Evolutionary conservation across 2,113 vertebrate genomes (phyloP).

Genomic region (Anguilla japonica): DNA sequence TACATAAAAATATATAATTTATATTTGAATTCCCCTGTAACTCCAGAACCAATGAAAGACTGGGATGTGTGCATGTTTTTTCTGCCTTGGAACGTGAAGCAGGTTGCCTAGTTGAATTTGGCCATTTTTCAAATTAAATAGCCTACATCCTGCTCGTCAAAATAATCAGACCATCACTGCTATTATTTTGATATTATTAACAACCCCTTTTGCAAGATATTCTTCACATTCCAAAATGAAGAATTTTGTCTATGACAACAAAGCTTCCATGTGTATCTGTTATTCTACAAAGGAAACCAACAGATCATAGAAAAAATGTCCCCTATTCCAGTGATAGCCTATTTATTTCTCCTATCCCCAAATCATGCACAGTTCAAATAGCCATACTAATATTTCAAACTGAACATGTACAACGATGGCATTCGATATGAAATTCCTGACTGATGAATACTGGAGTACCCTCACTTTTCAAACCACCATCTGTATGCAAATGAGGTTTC

Average conservation of each 20-base stretch:
- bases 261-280: neutral
- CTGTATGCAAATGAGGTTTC: neutral
- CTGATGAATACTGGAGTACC: neutral
- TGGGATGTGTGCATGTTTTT: no score
- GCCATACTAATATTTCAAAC: neutral
- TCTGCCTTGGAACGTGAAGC: neutral
- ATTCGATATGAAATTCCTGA: neutral
- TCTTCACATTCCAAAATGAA: neutral
- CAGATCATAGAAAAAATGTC: neutral
- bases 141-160: neutral
- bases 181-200: neutral
- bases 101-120: neutral
- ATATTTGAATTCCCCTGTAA: no score
- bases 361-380: neutral
- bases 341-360: neutral
- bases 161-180: neutral
- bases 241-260: neutral
- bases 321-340: neutral
- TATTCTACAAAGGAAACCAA: neutral
- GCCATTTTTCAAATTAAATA: neutral
- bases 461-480: neutral
- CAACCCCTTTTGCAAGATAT: neutral
- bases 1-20: no score
- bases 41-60: no score
- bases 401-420: neutral